Conservation (phyloP, 2,113 vertebrate species). For the Corydoras maculifer region DNA sequence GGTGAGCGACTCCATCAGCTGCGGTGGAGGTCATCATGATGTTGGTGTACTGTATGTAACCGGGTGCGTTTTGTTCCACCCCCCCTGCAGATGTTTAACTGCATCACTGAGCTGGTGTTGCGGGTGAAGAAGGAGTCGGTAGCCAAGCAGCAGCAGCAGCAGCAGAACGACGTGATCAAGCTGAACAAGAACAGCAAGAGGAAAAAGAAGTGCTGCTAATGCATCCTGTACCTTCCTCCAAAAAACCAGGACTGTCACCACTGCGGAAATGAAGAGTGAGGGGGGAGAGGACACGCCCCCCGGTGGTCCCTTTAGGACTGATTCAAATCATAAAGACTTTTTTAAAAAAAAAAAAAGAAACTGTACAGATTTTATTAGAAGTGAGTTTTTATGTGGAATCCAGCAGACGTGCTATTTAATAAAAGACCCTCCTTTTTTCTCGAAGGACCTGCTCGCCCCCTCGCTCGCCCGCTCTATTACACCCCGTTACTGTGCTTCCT, state of each 20-base stretch:
- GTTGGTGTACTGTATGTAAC: too few relatives aligned
- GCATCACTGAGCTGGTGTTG: constrained; percentile 97
- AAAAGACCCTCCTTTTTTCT: constrained; percentile 46
- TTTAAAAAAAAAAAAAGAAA: constrained; percentile 56
- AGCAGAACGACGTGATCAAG: constrained; percentile 97
- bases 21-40: too few relatives aligned
- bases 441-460: constrained; percentile 54
- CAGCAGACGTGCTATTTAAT: constrained; percentile 55
- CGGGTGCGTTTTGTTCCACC: not conserved
- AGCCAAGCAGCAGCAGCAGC: constrained; percentile 95
- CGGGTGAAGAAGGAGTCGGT: constrained; percentile 96
- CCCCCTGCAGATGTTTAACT: constrained; percentile 91
- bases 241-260: constrained; percentile 57
- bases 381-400: constrained; percentile 65
- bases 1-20: constrained; percentile 59
- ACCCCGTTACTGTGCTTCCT: constrained; percentile 38
- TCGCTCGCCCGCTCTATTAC: constrained; percentile 46
- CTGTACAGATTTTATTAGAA: constrained; percentile 71
- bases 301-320: constrained; percentile 64
- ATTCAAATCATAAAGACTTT: constrained; percentile 61
- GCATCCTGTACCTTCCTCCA: constrained; percentile 38
- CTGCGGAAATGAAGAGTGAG: constrained; percentile 42
- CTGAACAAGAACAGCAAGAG: constrained; percentile 97
- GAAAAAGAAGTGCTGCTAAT: constrained; percentile 97
- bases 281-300: constrained; percentile 31